Conservation (phyloP, 2,113 vertebrate species). For the Pachycephala philippinensis region DNA sequence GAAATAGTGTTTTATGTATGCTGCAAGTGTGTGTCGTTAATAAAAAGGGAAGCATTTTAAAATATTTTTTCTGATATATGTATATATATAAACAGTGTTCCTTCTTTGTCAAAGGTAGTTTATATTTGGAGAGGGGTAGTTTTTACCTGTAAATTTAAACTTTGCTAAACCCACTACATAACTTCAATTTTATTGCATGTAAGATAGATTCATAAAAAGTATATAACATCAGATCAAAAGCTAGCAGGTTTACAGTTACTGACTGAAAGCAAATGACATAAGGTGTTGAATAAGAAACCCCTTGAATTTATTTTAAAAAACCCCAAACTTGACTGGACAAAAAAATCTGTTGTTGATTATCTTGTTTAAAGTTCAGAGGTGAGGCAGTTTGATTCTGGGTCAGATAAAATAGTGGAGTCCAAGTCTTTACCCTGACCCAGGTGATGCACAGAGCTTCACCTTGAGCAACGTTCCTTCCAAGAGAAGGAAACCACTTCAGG, state of each 20-base stretch:
- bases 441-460: neutral
- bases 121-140: neutral
- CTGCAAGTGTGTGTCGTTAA: neutral
- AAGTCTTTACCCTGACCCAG: neutral
- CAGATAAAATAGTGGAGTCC: neutral
- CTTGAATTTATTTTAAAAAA: neutral
- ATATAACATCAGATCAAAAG: neutral
- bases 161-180: neutral
- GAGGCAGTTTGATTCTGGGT: neutral
- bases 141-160: neutral
- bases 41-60: neutral
- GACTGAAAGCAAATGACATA: neutral
- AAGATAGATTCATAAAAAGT: neutral
- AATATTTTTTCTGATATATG: neutral
- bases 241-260: neutral
- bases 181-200: neutral
- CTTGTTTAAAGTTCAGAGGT: neutral
- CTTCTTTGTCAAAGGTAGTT: neutral
- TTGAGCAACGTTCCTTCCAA: neutral
- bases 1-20: neutral
- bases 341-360: neutral
- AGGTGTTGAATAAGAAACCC: rapidly evolving
- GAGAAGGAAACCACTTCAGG: neutral
- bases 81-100: neutral
- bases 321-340: neutral